phyloP scores from a whole-genome alignment of 2,888 invertebrate genomes.

The Sinopyrophorus schimmeli region DNA sequence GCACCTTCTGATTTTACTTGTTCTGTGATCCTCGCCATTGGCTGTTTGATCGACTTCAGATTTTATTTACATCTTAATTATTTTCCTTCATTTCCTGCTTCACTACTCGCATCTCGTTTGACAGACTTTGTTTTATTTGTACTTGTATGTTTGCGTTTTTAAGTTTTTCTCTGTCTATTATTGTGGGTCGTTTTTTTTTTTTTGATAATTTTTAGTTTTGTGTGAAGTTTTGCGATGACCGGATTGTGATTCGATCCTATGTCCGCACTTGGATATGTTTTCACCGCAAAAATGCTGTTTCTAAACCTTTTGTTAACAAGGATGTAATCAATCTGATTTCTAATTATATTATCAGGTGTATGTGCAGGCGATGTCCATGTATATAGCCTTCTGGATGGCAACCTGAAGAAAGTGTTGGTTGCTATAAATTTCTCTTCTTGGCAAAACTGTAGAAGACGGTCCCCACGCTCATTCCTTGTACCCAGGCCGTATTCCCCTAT shows the following conservation, averaged over 20 bases:
- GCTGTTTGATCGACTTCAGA: too few relatives aligned
- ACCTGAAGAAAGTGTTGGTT: neutral
- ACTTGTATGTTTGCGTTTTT: slow-evolving; percentile 1
- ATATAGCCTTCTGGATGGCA: slow-evolving; percentile 1
- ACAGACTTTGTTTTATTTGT: slow-evolving; percentile 4
- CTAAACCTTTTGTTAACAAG: slow-evolving; percentile 3
- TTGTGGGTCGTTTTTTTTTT: neutral
- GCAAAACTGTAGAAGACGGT: slow-evolving; percentile 3
- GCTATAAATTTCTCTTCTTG: slow-evolving; percentile 5
- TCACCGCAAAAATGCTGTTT: too few relatives aligned
- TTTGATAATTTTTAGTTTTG: too few relatives aligned
- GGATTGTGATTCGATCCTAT: too few relatives aligned
- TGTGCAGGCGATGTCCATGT: slow-evolving; percentile 3
- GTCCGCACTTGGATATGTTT: too few relatives aligned
- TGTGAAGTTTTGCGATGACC: too few relatives aligned
- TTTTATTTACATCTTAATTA: slow-evolving; percentile 1
- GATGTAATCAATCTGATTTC: slow-evolving; percentile 6
- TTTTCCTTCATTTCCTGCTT: slow-evolving; percentile 3
- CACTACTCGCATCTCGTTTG: slow-evolving; percentile 1
- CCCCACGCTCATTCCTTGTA: slow-evolving; percentile 7
- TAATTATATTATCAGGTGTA: slow-evolving; percentile 9
- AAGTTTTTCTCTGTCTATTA: slow-evolving; percentile 1
- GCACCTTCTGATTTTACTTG: too few relatives aligned
- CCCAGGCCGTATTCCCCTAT: slow-evolving; percentile 1
- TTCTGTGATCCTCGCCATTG: too few relatives aligned